Evolutionary conservation across 2,888 invertebrate genomes (phyloP).

Genomic region (Drosophila austrosaltans): DNA sequence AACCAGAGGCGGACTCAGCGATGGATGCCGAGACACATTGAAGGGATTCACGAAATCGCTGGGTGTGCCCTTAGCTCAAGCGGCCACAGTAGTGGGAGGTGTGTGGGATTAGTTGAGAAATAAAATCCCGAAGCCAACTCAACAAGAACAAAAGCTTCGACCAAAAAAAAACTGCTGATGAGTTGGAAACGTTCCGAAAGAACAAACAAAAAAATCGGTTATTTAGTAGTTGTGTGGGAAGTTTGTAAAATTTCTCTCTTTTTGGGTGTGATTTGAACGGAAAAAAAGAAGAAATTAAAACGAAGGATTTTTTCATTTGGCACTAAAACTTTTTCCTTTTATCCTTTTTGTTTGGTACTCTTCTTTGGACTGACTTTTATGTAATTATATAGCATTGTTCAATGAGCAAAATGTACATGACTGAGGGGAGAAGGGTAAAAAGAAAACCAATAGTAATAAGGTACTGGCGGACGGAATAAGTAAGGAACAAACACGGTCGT

Average conservation of each 20-base stretch:
- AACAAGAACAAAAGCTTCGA: conserved; percentile 47
- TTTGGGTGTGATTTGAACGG: conserved; percentile 49
- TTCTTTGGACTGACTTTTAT: conserved; percentile 66
- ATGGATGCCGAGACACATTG: conserved; percentile 11
- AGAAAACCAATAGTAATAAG: background rate
- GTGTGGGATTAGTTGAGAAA: conserved; percentile 74
- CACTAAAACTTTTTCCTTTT: conserved; percentile 41
- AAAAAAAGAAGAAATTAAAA: conserved; percentile 65
- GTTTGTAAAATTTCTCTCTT: conserved; percentile 35
- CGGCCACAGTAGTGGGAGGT: conserved; percentile 39
- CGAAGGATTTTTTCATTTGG: conserved; percentile 68
- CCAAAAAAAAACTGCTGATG: conserved; percentile 68
- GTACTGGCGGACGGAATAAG: background rate
- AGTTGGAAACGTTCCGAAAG: conserved; percentile 63
- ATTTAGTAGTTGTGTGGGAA: conserved; percentile 53
- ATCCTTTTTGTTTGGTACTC: conserved; percentile 23
- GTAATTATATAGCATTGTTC: conserved; percentile 76
- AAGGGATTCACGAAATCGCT: conserved; percentile 69
- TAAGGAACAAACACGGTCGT: conserved; percentile 39
- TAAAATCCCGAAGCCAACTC: conserved; percentile 68
- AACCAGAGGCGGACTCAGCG: conserved; percentile 30
- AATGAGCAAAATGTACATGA: conserved; percentile 28
- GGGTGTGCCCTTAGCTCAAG: conserved; percentile 59
- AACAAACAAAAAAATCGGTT: conserved; percentile 45
- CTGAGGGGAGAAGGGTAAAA: background rate